Percentiles rank a stretch among this genome's conserved stretches.
Conservation (phyloP, 2,797 vertebrate species). For the Protosalanx chinensis region DNA sequence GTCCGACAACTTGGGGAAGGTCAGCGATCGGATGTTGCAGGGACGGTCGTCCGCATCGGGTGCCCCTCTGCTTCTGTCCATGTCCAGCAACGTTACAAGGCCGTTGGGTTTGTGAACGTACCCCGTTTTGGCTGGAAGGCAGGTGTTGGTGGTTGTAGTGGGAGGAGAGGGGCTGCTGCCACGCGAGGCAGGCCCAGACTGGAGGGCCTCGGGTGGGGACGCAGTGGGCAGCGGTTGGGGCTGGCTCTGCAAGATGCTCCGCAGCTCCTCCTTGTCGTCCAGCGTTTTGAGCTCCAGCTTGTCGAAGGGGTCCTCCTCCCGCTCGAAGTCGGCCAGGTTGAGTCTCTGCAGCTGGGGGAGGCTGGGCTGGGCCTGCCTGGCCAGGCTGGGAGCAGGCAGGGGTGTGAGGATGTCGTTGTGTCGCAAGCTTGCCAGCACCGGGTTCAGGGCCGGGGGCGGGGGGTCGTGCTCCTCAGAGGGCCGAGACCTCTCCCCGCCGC, state of each 20-base stretch:
- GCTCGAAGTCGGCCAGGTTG: conserved; percentile 96
- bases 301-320: conserved; percentile 96
- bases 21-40: conserved; percentile 96
- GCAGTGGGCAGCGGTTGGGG: conserved; percentile 63
- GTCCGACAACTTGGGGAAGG: conserved; percentile 93
- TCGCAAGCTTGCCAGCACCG: conserved; percentile 86
- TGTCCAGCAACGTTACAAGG: conserved; percentile 85
- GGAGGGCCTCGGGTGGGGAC: conserved; percentile 59
- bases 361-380: conserved; percentile 73
- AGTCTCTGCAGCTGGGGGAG: conserved; percentile 80
- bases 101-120: conserved; percentile 90
- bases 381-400: conserved; percentile 83
- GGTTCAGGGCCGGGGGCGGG: conserved; percentile 86
- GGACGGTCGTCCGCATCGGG: conserved; percentile 73
- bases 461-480: conserved; percentile 67
- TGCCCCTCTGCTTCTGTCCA: conserved; percentile 62
- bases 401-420: conserved; percentile 93
- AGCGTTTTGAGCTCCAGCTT: conserved; percentile 97
- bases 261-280: conserved; percentile 91
- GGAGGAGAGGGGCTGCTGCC: conserved; percentile 68
- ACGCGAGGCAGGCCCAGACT: conserved; percentile 69
- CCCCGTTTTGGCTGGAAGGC: conserved; percentile 61
- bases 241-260: conserved; percentile 88
- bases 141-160: conserved; percentile 56
- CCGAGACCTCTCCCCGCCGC: conserved; percentile 49